phyloP scores from a whole-genome alignment of 2,888 invertebrate species.

The Nineta flava region DNA sequence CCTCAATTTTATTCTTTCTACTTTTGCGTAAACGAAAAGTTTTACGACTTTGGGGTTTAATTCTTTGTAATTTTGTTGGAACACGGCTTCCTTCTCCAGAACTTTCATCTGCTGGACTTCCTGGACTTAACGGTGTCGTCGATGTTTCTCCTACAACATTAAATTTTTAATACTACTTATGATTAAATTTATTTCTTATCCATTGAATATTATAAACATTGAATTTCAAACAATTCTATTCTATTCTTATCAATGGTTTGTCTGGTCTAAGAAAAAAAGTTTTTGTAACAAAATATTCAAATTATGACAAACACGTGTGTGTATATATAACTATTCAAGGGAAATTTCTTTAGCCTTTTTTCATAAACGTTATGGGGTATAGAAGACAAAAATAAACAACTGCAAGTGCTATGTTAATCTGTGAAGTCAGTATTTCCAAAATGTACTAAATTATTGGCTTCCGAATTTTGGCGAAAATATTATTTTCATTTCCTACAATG shows the following conservation, averaged over 20 bases:
- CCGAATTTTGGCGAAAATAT: too few species aligned
- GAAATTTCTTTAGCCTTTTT: too few species aligned
- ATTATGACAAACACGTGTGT: too few species aligned
- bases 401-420: too few species aligned
- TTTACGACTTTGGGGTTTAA: constrained; percentile 87
- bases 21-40: constrained; percentile 79
- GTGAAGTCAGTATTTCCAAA: too few species aligned
- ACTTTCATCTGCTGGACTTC: constrained; percentile 50
- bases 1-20: constrained; percentile 53
- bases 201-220: background rate
- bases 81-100: constrained; percentile 41
- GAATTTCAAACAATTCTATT: background rate
- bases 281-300: too few species aligned
- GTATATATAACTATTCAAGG: too few species aligned
- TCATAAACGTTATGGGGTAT: too few species aligned
- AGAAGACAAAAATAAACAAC: too few species aligned
- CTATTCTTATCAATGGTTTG: background rate
- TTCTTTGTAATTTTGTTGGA: constrained; percentile 62
- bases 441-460: too few species aligned
- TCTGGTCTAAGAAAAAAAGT: too few species aligned
- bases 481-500: too few species aligned
- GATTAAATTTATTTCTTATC: background rate
- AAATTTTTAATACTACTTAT: background rate
- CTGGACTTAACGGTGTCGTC: constrained; percentile 58
- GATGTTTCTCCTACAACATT: constrained; percentile 52